A percentile compares a stretch with the other conserved stretches of the same genome.
These are phyloP conservation scores for Carposina sasakii DNA, from an alignment of 1,140 invertebrate genomes.

Conservation along the genomic window DNA sequence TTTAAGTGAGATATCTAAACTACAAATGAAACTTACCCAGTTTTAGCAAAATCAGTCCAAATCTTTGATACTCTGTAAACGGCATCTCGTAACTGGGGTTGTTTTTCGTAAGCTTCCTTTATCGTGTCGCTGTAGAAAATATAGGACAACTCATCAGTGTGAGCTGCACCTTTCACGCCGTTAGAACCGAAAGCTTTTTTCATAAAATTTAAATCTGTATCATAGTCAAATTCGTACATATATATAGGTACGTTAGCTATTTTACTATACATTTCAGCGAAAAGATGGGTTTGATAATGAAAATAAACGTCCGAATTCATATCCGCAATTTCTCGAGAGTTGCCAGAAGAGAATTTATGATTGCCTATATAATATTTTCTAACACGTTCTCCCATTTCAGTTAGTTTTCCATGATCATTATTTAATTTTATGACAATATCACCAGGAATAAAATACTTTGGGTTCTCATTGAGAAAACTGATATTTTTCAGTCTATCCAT, in stretches of 20 bases:
- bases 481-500: constrained; percentile 35
- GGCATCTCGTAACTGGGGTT: constrained; percentile 41
- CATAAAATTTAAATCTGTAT: constrained; percentile 51
- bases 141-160: constrained; percentile 78
- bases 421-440: constrained; percentile 36
- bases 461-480: constrained; percentile 41
- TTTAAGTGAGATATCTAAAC: no score
- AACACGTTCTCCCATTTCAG: constrained; percentile 54
- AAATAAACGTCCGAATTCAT: constrained; percentile 57
- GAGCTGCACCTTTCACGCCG: constrained; percentile 68
- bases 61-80: constrained; percentile 71
- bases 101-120: constrained; percentile 38
- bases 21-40: constrained; percentile 72
- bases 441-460: constrained; percentile 50
- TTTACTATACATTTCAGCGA: constrained; percentile 24
- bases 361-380: constrained; percentile 68
- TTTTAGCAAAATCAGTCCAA: constrained; percentile 82
- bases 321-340: constrained; percentile 32
- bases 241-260: constrained; percentile 44
- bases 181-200: constrained; percentile 33
- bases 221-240: constrained; percentile 69
- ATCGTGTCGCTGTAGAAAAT: constrained; percentile 72
- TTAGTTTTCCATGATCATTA: constrained; percentile 31
- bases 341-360: constrained; percentile 37
- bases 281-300: constrained; percentile 48